phyloP scores from a whole-genome alignment of 2,888 invertebrate species.

The Craniophora ligustri region DNA sequence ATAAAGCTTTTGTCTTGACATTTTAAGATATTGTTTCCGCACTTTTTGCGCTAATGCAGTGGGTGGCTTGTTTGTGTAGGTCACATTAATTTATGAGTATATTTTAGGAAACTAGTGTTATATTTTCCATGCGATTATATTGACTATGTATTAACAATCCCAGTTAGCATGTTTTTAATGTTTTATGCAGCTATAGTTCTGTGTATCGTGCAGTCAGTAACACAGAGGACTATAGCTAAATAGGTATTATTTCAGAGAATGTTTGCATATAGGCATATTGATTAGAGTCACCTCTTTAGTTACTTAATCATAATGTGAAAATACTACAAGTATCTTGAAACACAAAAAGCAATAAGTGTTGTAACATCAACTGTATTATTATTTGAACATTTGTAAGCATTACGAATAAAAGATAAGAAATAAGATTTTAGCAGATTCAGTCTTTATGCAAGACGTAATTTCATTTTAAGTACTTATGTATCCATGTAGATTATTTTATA shows the following conservation, averaged over 20 bases:
- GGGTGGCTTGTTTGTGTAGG: constrained; percentile 45
- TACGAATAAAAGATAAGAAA: constrained; percentile 4
- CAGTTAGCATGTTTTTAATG: too few relatives aligned
- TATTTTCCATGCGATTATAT: constrained; percentile 20
- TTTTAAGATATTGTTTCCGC: constrained; percentile 57
- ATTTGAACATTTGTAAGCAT: constrained; percentile 20
- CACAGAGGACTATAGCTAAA: too few relatives aligned
- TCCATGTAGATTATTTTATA: constrained; percentile 21
- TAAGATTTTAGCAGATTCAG: constrained; percentile 1
- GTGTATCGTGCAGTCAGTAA: too few relatives aligned
- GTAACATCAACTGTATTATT: constrained; percentile 19
- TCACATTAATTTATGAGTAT: constrained; percentile 30
- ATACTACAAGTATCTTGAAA: too few relatives aligned
- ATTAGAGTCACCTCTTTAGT: too few relatives aligned
- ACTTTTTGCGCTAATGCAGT: constrained; percentile 46
- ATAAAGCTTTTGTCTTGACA: constrained; percentile 60
- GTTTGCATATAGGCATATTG: too few relatives aligned
- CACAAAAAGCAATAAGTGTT: too few relatives aligned
- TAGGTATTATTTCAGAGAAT: too few relatives aligned
- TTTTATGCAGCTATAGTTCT: too few relatives aligned
- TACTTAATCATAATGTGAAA: too few relatives aligned
- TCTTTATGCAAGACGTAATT: constrained; percentile 33
- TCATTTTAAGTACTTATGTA: constrained; percentile 39
- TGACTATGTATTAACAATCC: too few relatives aligned
- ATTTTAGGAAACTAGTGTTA: constrained; percentile 39